Conservation (phyloP, 2,797 vertebrate species). For the Alcedo quadribrachys region DNA sequence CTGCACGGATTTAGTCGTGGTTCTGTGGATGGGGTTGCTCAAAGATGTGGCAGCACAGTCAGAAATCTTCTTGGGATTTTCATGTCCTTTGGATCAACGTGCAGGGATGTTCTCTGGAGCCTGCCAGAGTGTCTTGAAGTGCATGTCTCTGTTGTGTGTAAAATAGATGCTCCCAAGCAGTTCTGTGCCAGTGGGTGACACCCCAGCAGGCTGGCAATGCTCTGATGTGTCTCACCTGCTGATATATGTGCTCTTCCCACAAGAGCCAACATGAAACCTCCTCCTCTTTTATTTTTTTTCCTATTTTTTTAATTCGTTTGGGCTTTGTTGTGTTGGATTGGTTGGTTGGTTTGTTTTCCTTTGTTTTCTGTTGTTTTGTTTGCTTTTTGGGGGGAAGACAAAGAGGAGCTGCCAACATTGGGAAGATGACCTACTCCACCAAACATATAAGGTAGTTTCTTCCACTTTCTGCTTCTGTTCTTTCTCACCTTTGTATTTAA, state of each 20-base stretch:
- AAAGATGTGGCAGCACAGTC: neutral
- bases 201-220: too few relatives aligned
- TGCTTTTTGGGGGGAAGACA: too few relatives aligned
- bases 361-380: too few relatives aligned
- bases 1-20: neutral
- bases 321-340: too few relatives aligned
- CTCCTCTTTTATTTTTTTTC: neutral
- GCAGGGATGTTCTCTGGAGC: neutral
- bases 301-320: too few relatives aligned
- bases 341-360: too few relatives aligned
- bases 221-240: neutral
- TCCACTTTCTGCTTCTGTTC: constrained; percentile 51
- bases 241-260: rapidly evolving
- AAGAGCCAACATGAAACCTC: neutral
- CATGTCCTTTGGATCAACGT: neutral
- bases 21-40: neutral
- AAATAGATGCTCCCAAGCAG: neutral
- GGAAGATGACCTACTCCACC: neutral
- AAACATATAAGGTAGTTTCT: neutral
- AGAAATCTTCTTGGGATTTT: neutral
- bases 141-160: neutral
- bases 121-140: neutral
- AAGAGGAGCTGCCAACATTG: neutral
- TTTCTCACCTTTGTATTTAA: constrained; percentile 55
- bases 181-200: too few relatives aligned